Percentiles rank a stretch among this genome's conserved stretches.
These are phyloP conservation scores for Eonycteris spelaea DNA, from an alignment of 2,113 vertebrate species.

Conservation along the genomic window DNA sequence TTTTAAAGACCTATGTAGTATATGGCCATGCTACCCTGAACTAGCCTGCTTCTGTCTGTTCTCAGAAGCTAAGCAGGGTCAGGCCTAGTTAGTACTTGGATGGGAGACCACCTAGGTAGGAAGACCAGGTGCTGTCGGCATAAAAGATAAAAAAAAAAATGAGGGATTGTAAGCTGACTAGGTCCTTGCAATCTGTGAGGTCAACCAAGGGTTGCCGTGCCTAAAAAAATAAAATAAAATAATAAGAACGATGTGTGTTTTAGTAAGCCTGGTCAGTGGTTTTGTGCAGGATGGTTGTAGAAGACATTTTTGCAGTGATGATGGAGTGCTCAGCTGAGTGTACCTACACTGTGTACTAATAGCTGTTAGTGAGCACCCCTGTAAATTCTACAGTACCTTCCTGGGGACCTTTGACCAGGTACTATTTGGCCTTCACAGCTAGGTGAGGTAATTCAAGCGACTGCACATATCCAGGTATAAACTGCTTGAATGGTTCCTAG, in stretches of 20 bases:
- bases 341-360: accelerated
- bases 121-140: no score
- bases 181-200: no score
- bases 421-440: not conserved
- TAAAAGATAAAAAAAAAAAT: no score
- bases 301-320: not conserved
- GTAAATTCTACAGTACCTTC: not conserved
- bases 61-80: no score
- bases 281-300: not conserved
- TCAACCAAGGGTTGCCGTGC: no score
- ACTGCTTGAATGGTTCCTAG: not conserved
- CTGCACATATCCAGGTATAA: not conserved
- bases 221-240: no score
- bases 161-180: no score
- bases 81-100: no score
- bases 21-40: no score
- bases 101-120: no score
- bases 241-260: not conserved
- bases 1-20: no score
- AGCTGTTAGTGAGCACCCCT: not conserved
- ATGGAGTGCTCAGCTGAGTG: accelerated
- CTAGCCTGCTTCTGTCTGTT: no score
- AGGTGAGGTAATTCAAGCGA: not conserved
- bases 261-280: not conserved
- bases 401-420: not conserved